phyloP scores from a whole-genome alignment of 2,888 invertebrate genomes.

The Ctena decussata region DNA sequence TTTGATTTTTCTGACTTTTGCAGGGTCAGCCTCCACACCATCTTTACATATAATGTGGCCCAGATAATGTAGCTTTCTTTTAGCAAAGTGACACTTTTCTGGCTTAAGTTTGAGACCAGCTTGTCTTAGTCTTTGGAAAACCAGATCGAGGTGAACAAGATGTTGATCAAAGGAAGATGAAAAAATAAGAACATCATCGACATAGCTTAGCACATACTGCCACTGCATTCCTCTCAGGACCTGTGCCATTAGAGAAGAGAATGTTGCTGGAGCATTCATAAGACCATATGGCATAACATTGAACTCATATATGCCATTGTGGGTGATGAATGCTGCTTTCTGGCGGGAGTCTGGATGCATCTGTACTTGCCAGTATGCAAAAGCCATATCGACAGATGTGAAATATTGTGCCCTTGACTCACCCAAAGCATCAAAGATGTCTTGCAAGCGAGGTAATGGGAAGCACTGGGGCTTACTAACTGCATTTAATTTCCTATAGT shows the following conservation, averaged over 20 bases:
- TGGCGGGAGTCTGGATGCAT: constrained; percentile 28
- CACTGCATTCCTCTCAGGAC: constrained; percentile 35
- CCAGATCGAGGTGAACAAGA: constrained; percentile 19
- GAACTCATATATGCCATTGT: constrained; percentile 26
- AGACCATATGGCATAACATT: constrained; percentile 47
- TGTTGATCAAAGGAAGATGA: constrained; percentile 30
- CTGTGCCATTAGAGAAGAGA: constrained; percentile 31
- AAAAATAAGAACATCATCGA: constrained; percentile 65
- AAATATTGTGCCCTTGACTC: constrained; percentile 24
- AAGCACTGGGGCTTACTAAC: constrained; percentile 31
- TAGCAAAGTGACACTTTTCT: constrained; percentile 46
- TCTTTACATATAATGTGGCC: constrained; percentile 47
- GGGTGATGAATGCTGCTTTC: constrained; percentile 36
- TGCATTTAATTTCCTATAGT: constrained; percentile 22
- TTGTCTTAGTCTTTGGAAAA: constrained; percentile 38
- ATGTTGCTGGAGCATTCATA: constrained; percentile 36
- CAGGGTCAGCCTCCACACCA: constrained; percentile 57
- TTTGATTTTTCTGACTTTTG: constrained; percentile 27
- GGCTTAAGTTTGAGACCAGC: constrained; percentile 44
- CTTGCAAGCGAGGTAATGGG: constrained; percentile 1
- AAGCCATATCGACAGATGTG: constrained; percentile 20
- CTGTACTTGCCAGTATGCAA: constrained; percentile 41
- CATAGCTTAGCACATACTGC: constrained; percentile 56
- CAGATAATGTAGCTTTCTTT: constrained; percentile 22
- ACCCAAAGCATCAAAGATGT: constrained; percentile 40